Percentiles rank a stretch among this genome's conserved stretches.
phyloP scores from a whole-genome alignment of 1,140 invertebrate genomes.

The Teleogryllus occipitalis region DNA sequence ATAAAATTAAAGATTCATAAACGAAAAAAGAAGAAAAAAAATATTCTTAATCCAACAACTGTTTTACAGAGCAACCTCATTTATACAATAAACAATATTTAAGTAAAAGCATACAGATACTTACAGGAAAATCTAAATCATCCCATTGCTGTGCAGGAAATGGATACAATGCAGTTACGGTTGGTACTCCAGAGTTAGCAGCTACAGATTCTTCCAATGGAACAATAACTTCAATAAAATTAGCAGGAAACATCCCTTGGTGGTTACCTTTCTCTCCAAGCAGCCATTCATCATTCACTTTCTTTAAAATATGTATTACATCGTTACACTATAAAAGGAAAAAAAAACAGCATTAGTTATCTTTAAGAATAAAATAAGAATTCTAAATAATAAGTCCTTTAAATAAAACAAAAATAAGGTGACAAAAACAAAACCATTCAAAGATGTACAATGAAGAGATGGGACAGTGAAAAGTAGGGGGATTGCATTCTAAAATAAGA shows the following conservation, averaged over 20 bases:
- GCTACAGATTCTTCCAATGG: slow-evolving; percentile 45
- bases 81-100: not conserved
- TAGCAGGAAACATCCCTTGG: slow-evolving; percentile 72
- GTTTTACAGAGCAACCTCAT: too few species aligned
- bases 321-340: slow-evolving; percentile 20
- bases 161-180: slow-evolving; percentile 48
- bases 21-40: too few species aligned
- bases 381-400: too few species aligned
- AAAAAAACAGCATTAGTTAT: not conserved
- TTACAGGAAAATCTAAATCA: slow-evolving; percentile 50
- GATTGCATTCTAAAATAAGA: too few species aligned
- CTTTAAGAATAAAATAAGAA: not conserved
- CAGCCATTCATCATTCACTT: slow-evolving; percentile 72
- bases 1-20: too few species aligned
- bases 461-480: too few species aligned
- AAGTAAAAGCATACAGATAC: not conserved
- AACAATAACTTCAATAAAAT: slow-evolving; percentile 67
- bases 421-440: too few species aligned
- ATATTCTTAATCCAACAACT: too few species aligned
- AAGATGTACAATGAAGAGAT: too few species aligned
- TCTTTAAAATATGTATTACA: slow-evolving; percentile 20
- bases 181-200: slow-evolving; percentile 29
- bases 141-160: slow-evolving; percentile 51
- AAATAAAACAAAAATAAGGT: too few species aligned
- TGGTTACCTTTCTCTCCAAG: slow-evolving; percentile 52